Base-by-base conservation (phyloP, 2,888 invertebrate genomes). In the Pteria penguin region DNA sequence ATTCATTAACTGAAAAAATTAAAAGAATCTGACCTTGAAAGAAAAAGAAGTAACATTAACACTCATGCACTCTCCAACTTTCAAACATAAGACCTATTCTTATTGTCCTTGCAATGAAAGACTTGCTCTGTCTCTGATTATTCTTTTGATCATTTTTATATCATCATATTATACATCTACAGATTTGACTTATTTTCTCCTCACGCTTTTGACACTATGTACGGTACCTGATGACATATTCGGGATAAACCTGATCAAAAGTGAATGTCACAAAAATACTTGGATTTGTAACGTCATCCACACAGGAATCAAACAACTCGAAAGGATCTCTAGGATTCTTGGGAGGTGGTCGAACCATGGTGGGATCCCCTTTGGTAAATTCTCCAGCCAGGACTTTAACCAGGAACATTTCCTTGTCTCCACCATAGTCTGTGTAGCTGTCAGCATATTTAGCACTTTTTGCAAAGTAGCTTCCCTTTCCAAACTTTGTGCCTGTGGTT, bases 401-500 rank as follows among this genome's bases (percentile, higher is more conserved):
- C 14, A 89, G 62, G 71, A 90, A 88, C 84, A 90, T 79, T 22
- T 73, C 76, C 29, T 72, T 74, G 31, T 73, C 66, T 3, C 33
- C 32, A 26, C 66, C 68, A 11, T 45, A 24, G 33, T 83, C 80
- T 5, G 85, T 78, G 71, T 86, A 87, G 55, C 66, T 52, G 33
- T 80, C 76, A 1, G 85, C 84, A 70, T 84, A 86, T 58, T 75
- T 75, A 0, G 88, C 83, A 63, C 82, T 79, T 11, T 70, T 75
- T 0, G 87, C 84, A 76, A 89, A 89, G 76, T 89, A 89, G 63
- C 84, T 86, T n/a, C 89, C 89, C 67, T 86, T 85, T 2, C 89
- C 88, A 72, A 81, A 83, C 26, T 69, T 66, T 1, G 84, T 82
- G n/a, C 86, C 89, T 54, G 78, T 72, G 18, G 75, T 76, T 33